Conservation (phyloP, 2,888 invertebrate species). For the Dryadula phaetusa region DNA sequence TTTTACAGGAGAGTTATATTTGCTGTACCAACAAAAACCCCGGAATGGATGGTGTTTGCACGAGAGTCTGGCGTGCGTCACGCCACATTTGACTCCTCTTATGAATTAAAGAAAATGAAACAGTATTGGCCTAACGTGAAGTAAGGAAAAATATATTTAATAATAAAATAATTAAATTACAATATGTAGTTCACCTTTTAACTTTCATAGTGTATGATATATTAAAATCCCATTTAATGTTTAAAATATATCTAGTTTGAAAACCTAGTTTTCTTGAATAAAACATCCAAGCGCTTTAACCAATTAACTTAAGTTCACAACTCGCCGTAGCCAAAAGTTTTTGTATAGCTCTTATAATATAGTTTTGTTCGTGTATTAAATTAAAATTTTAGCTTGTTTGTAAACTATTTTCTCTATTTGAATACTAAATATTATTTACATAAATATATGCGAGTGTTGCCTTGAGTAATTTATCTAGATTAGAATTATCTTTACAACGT, state of each 20-base stretch:
- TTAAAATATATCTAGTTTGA: background rate
- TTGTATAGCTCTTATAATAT: background rate
- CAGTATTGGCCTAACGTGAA: slow-evolving; percentile 56
- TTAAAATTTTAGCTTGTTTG: background rate
- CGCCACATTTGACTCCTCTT: slow-evolving; percentile 56
- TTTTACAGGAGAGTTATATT: slow-evolving; percentile 55
- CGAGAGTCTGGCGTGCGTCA: slow-evolving; percentile 53
- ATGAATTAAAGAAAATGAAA: slow-evolving; percentile 53
- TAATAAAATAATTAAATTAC: background rate
- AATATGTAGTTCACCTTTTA: background rate
- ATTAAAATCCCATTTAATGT: background rate
- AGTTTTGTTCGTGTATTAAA: background rate
- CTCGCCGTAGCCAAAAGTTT: slow-evolving; percentile 3
- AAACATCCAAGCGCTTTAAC: background rate
- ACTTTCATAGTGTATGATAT: background rate
- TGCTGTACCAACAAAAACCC: slow-evolving; percentile 53
- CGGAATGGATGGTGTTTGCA: slow-evolving; percentile 57
- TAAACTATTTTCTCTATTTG: background rate
- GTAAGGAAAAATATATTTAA: slow-evolving; percentile 42
- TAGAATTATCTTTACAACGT: background rate
- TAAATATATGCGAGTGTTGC: no score
- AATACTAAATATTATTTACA: background rate
- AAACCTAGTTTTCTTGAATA: background rate
- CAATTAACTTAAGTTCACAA: slow-evolving; percentile 9
- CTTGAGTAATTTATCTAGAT: background rate